phyloP scores from a whole-genome alignment of 2,113 vertebrate species.

The Prinia subflava region DNA sequence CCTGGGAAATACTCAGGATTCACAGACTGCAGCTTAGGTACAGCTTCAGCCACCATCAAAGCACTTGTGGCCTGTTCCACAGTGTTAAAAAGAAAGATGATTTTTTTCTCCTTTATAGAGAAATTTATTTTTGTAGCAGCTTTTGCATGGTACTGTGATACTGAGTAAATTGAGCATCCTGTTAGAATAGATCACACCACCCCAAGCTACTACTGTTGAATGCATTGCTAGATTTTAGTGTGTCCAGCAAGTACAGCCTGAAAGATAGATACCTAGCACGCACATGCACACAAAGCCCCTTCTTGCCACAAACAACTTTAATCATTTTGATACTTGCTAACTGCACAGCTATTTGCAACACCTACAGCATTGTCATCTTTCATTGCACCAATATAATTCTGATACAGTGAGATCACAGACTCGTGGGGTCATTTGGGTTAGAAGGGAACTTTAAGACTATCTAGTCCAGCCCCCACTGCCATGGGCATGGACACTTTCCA shows the following conservation, averaged over 20 bases:
- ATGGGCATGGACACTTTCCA: neutral
- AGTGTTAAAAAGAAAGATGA: neutral
- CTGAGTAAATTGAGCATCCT: constrained; percentile 30
- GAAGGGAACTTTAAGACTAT: neutral
- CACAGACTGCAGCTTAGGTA: neutral
- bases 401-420: neutral
- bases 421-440: neutral
- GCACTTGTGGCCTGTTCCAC: neutral
- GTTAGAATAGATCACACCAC: constrained; percentile 55
- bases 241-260: constrained; percentile 23
- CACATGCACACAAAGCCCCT: neutral
- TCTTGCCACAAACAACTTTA: neutral
- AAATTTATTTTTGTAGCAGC: constrained; percentile 57
- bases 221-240: constrained; percentile 29
- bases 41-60: neutral
- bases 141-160: constrained; percentile 69
- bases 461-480: neutral
- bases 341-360: constrained; percentile 27
- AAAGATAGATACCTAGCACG: neutral
- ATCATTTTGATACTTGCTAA: constrained; percentile 26
- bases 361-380: neutral
- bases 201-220: neutral
- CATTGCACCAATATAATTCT: neutral
- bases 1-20: neutral
- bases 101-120: neutral